Evolutionary conservation across 2,113 vertebrate genomes (phyloP), one percentile per base, ranked within the genome.

Genomic region (Eolophus roseicapilla): DNA sequence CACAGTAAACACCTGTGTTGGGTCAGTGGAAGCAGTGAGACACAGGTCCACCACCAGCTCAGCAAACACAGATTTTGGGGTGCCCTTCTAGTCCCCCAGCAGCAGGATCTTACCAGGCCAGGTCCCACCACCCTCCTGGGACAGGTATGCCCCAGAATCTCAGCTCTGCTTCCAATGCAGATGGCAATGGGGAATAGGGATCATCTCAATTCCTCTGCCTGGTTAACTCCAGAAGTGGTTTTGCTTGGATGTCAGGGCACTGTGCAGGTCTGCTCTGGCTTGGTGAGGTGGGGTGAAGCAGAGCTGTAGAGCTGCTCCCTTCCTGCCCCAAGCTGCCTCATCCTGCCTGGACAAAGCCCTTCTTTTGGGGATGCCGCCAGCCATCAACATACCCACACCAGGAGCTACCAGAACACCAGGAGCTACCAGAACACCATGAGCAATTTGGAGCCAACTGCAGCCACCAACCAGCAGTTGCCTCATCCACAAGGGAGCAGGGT

Each of bases 221-320:
- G 13, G 2, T 3, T 53, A 52, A 53, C 12, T 76, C 47, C 77
- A 49, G 71, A 23, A 89, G 17, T 31, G 24, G 57, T 59, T 86
- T 89, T 81, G 35, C 47, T 28, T 37, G 21, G 53, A 4, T 78
- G 35, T 57, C 67, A 31, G 33, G 27, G 6, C 28, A 10, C 29
- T 47, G 46, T 17, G 12, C 0, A 2, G 7, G 17, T 62, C 14
- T 25, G 33, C 35, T 33, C 7, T 31, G 41, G n/a, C 64, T 82
- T 0, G 0, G 5, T 41, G 49, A 68, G n/a, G 37, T 11, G 20
- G 6, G 19, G 27, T 19, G 52, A 91, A 53, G n/a, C 62, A 7
- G 9, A 76, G 76, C 65, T 49, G 13, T 13, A 37, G 16, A 33
- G 39, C 70, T 74, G 19, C 60, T 76, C 29, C 47, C 31, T 52